These are phyloP conservation scores for Hucho hucho DNA, from an alignment of 2,113 vertebrate genomes.

Conservation along the genomic window DNA sequence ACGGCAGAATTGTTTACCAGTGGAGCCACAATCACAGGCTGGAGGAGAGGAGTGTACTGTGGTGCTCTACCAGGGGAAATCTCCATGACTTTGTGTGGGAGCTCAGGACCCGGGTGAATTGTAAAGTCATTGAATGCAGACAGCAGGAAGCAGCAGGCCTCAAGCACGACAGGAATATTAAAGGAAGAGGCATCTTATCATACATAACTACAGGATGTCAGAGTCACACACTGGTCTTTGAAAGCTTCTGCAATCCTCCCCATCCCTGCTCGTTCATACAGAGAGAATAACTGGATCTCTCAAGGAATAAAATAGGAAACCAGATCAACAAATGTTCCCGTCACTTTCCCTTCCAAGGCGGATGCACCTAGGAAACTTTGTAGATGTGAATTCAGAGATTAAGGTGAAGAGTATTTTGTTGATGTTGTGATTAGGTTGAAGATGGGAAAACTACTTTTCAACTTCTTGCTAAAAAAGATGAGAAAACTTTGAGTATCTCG, in stretches of 20 bases:
- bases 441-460: background rate
- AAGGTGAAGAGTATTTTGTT: background rate
- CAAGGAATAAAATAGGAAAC: slow-evolving; percentile 14
- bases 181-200: slow-evolving; percentile 35
- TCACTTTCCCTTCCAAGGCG: background rate
- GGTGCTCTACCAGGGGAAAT: slow-evolving; percentile 10
- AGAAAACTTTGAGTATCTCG: background rate
- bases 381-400: slow-evolving; percentile 18
- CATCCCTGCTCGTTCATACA: slow-evolving; percentile 14
- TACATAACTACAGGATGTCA: slow-evolving; percentile 14
- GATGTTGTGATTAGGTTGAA: background rate
- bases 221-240: background rate
- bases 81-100: slow-evolving; percentile 1
- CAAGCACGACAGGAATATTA: slow-evolving; percentile 24
- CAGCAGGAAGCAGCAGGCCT: background rate
- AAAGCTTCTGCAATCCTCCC: slow-evolving; percentile 7
- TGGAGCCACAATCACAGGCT: background rate
- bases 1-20: background rate
- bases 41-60: background rate
- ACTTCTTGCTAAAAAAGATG: background rate
- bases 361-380: background rate
- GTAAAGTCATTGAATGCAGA: slow-evolving; percentile 27
- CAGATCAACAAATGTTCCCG: slow-evolving; percentile 12
- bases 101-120: slow-evolving; percentile 2
- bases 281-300: slow-evolving; percentile 24